Base-by-base conservation (phyloP, 2,797 vertebrate species). In the Urophycis tenuis region DNA sequence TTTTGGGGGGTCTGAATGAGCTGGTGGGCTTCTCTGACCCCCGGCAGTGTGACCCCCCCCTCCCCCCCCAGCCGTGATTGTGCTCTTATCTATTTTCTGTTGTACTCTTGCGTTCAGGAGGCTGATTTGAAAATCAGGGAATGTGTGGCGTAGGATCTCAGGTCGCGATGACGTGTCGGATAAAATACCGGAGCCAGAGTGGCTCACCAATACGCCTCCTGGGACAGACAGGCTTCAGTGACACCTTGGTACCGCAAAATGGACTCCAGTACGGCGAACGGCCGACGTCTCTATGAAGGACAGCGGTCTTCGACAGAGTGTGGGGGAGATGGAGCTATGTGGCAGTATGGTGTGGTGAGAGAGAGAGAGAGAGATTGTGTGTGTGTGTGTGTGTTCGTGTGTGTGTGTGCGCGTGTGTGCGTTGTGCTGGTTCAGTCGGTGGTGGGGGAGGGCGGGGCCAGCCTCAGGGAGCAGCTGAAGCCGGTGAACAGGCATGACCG, bases 11-110 rank as follows among this genome's bases (percentile, higher is more conserved):
- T 22, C 5, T 75, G 19, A 39, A 25, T 22, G 25, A 6, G 64
- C 39, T 45, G 12, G 17, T 17, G 31, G 41, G 49, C 60, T 32
- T 75, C 32, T 78, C 80, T 89, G 85, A 73, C 87, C 87, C 81
- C 81, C 84, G 90, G 92, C 93, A 93, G 92, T 92, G 88, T 87
- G 87, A 88, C 11, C 89, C 91, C 88, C n/a, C n/a, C n/a, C n/a
- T n/a, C n/a, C n/a, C n/a, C n/a, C n/a, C n/a, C n/a, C n/a, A n/a
- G 89, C 87, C 90, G 91, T 92, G 92, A 90, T 92, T 94, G 93
- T 93, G 92, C 92, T 93, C 87, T 92, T 82, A 86, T 88, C 86
- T 87, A 82, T 35, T 77, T n/a, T 74, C 85, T 82, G 75, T 83
- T n/a, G n/a, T n/a, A n/a, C n/a, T 80, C 84, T 79, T 79, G 81